Evolutionary conservation across 2,888 invertebrate genomes (phyloP).

Genomic region (Schizaphis graminum): DNA sequence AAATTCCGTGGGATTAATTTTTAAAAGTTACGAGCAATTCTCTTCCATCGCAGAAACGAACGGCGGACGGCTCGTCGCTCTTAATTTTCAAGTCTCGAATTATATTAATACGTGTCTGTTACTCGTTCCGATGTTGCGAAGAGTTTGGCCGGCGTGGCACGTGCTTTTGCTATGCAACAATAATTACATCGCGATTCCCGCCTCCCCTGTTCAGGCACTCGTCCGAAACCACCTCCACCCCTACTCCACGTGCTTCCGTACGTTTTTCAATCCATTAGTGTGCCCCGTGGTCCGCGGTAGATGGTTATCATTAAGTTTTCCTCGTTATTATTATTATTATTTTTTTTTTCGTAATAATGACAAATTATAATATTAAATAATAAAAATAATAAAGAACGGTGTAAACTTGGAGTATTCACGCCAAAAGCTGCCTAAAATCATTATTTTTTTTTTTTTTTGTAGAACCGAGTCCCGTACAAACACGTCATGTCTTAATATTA

Average conservation of each 20-base stretch:
- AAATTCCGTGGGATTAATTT: not conserved
- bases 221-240: not conserved
- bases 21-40: conserved; percentile 8
- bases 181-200: not conserved
- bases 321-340: not conserved
- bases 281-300: not conserved
- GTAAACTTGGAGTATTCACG: not conserved
- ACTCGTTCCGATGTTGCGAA: not conserved
- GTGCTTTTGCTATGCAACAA: conserved; percentile 36
- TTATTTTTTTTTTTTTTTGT: not conserved
- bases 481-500: conserved; percentile 25
- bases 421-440: not conserved
- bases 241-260: not conserved
- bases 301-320: not conserved
- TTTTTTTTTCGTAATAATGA: not conserved
- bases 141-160: conserved; percentile 1
- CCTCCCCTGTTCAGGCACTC: not conserved
- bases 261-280: conserved; percentile 47
- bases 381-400: not conserved
- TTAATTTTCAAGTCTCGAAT: conserved; percentile 14
- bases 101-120: conserved; percentile 3
- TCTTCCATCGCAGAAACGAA: not conserved
- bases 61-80: not conserved
- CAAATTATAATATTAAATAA: not conserved
- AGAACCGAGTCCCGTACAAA: not conserved